A percentile compares a stretch with the other conserved stretches of the same genome.
These are phyloP conservation scores for Isotomurus palustris DNA, from an alignment of 2,888 invertebrate genomes.

Conservation along the genomic window DNA sequence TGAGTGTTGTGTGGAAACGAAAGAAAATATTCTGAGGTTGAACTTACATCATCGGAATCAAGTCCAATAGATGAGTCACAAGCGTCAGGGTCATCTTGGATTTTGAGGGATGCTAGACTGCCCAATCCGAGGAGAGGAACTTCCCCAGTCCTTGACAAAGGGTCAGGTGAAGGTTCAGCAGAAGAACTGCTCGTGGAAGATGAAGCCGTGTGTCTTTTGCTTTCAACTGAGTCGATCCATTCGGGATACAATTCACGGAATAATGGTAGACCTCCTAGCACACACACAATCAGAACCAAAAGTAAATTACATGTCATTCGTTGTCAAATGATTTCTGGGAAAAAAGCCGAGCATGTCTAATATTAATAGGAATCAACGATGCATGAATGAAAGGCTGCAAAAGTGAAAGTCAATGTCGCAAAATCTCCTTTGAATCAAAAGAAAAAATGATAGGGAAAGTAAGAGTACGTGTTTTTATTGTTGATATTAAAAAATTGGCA, in stretches of 20 bases:
- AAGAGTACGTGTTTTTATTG: neutral
- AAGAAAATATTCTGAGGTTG: slow-evolving; percentile 1
- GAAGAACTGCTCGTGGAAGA: slow-evolving; percentile 14
- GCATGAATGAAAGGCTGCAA: too few species aligned
- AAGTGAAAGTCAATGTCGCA: too few species aligned
- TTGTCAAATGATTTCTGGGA: too few species aligned
- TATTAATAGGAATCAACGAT: too few species aligned
- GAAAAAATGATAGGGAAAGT: too few species aligned
- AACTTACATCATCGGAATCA: slow-evolving; percentile 50
- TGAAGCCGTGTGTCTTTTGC: slow-evolving; percentile 54
- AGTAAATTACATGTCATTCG: too few species aligned
- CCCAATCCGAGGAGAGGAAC: slow-evolving; percentile 44
- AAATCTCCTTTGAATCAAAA: too few species aligned
- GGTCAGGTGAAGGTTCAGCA: slow-evolving; percentile 54
- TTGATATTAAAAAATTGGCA: neutral
- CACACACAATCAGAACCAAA: too few species aligned
- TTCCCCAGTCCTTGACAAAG: slow-evolving; percentile 43
- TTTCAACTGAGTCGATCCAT: slow-evolving; percentile 40
- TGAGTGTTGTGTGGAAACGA: neutral
- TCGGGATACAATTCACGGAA: slow-evolving; percentile 76
- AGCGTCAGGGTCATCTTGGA: slow-evolving; percentile 53
- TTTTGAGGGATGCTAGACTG: slow-evolving; percentile 53
- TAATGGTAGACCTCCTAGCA: slow-evolving; percentile 78
- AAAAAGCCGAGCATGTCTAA: too few species aligned
- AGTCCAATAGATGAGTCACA: slow-evolving; percentile 57